phyloP scores from a whole-genome alignment of 2,113 vertebrate genomes.

The Cyprinodon variegatus region DNA sequence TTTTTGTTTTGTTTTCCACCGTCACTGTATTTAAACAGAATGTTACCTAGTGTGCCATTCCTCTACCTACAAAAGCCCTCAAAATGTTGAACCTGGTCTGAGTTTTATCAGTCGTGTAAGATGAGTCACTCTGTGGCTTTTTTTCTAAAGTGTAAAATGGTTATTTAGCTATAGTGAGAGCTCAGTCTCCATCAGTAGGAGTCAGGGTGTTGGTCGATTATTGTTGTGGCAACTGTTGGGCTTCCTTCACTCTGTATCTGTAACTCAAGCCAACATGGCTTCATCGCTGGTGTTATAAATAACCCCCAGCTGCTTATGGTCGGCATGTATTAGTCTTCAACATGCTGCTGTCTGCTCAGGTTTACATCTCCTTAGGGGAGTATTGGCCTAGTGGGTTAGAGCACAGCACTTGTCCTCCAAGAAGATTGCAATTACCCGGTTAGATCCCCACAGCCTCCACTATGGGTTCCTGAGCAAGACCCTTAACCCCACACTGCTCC shows the following conservation, averaged over 20 bases:
- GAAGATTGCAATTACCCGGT: too few relatives aligned
- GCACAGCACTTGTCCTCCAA: too few relatives aligned
- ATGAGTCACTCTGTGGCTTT: not conserved
- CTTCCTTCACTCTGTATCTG: slow-evolving; percentile 30
- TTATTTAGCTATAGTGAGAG: not conserved
- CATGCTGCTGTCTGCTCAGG: slow-evolving; percentile 29
- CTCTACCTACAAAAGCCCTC: not conserved
- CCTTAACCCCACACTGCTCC: too few relatives aligned
- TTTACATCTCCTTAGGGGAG: slow-evolving; percentile 11
- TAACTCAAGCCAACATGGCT: slow-evolving; percentile 9
- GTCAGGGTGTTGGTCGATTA: not conserved
- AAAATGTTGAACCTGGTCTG: not conserved
- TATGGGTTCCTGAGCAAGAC: too few relatives aligned
- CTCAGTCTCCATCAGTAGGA: not conserved
- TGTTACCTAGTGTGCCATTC: not conserved
- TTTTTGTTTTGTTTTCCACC: too few relatives aligned
- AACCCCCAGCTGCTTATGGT: slow-evolving; percentile 68
- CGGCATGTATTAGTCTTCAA: slow-evolving; percentile 52
- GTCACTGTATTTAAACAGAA: too few relatives aligned
- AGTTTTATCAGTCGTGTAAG: too few relatives aligned
- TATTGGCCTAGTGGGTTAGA: too few relatives aligned
- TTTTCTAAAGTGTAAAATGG: not conserved
- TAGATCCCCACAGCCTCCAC: too few relatives aligned
- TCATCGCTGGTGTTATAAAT: slow-evolving; percentile 70
- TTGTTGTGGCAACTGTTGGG: slow-evolving; percentile 59